Evolutionary conservation across 2,888 invertebrate genomes (phyloP), one percentile per base, ranked within the genome.

Genomic region (Tenodera sinensis): DNA sequence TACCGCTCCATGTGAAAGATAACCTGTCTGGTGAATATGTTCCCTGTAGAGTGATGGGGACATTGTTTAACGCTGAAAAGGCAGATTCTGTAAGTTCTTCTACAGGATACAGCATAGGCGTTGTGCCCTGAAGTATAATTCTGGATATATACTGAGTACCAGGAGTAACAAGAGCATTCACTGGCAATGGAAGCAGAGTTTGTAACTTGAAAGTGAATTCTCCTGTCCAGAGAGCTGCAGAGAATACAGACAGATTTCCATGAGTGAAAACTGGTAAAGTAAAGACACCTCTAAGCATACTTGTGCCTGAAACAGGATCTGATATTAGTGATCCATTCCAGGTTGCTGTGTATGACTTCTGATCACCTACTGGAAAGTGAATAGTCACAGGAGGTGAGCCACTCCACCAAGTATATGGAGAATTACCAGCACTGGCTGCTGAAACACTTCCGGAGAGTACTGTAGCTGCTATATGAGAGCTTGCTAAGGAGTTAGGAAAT

Each of bases 1-100:
- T 88, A 28, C 91, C 91, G 28, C 88, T 88, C 91, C 91, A 91
- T 83, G 83, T 88, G 84, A 91, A 91, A 54, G 85, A 81, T 0
- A 88, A 89, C 28, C 88, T 87, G 84, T 91, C 90, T n/a, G 86
- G 30, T n/a, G 91, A 91, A 82, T 90, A 91, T 81, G 85, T 54
- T 4, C 91, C 91, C 84, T 88, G 84, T 28, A 91, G 89, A 28
- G 90, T 89, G 42, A 91, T 86, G 7, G 90, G 90, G 1, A 90
- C 89, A 27, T 84, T 82, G 54, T 71, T 71, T 25, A 71, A 71
- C 20, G 54, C 54, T 20, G 54, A 20, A 20, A 54, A 15, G 25
- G 54, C 6, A 71, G 54, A 8, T 71, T 71, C 54, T 6, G 20
- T 1, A 71, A 20, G 15, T 1, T 71, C 0, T 71, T 71, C 54